A percentile compares a stretch with the other conserved stretches of the same genome.
These are phyloP conservation scores for Petrolisthes manimaculis DNA, from an alignment of 2,888 invertebrate genomes.

Conservation along the genomic window DNA sequence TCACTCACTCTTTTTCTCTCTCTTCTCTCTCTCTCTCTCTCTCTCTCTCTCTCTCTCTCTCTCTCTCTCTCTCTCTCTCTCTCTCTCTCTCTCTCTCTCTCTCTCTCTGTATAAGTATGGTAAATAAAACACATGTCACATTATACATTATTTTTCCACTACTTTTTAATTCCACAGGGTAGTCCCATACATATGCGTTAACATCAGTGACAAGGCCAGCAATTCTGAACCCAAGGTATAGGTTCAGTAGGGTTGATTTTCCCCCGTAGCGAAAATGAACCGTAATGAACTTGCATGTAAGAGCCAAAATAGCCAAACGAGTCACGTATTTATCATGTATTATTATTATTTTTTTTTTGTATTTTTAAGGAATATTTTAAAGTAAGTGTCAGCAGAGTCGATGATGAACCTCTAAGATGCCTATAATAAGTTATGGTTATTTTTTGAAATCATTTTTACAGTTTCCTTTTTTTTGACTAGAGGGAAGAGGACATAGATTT, in stretches of 20 bases:
- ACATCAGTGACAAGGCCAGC: conserved; percentile 63
- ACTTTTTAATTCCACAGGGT: conserved; percentile 62
- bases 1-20: conserved; percentile 12
- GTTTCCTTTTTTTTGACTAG: conserved; percentile 53
- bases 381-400: conserved; percentile 40
- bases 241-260: conserved; percentile 60
- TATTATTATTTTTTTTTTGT: conserved; percentile 9
- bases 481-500: conserved; percentile 55
- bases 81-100: not conserved
- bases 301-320: conserved; percentile 58
- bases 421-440: conserved; percentile 18
- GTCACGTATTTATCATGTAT: conserved; percentile 43
- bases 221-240: conserved; percentile 51
- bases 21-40: not conserved
- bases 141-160: conserved; percentile 33
- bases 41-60: conserved; percentile 12
- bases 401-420: conserved; percentile 3
- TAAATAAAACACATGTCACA: not conserved
- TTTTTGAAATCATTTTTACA: conserved; percentile 34
- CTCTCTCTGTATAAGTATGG: not conserved
- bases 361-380: conserved; percentile 17
- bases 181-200: conserved; percentile 62
- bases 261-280: conserved; percentile 59
- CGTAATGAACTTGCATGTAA: conserved; percentile 48
- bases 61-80: not conserved